Conservation (phyloP, 2,113 vertebrate genomes). For the cat (Felis catus) region F.catus_Fca126_mat1.0 CM031423.1:44191001-44191500, state of each 20-base stretch:
- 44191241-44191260: constrained; percentile 20
- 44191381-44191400: neutral
- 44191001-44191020: neutral
- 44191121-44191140: neutral
- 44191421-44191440: neutral
- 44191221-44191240: neutral
- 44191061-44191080: neutral
- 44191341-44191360: neutral
- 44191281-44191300: neutral
- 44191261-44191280: neutral
- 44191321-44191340: neutral
- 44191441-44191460: neutral
- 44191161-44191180: constrained; percentile 26
- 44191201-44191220: neutral
- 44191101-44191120: neutral
- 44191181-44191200: constrained; percentile 13
- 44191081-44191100: constrained; percentile 31
- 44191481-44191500: neutral
- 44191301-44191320: neutral
- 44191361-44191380: neutral
- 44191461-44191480: neutral
- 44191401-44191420: neutral
- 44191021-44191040: neutral
- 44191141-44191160: neutral
- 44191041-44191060: neutral